These are phyloP conservation scores for Periophthalmus magnuspinnatus DNA, from an alignment of 2,797 vertebrate species.

Conservation along the genomic window DNA sequence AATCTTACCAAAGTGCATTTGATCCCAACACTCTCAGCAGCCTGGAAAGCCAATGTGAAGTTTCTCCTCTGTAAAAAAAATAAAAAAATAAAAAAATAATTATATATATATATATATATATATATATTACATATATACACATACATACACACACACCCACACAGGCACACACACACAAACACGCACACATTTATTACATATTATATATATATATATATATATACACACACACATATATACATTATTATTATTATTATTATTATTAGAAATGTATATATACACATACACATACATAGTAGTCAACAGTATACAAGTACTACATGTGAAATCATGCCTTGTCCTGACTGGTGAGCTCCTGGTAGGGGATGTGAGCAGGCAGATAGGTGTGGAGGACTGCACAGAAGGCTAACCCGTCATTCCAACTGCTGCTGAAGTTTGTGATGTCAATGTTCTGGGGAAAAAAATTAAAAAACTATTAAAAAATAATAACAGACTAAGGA, in stretches of 20 bases:
- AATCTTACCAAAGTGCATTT: constrained; percentile 94
- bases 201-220: no score
- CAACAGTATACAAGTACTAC: not conserved
- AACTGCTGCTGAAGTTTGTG: constrained; percentile 99
- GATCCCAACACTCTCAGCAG: constrained; percentile 96
- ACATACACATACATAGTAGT: no score
- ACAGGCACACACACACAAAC: no score
- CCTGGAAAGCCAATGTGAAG: constrained; percentile 96
- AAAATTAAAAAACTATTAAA: not conserved
- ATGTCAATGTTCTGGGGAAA: constrained; percentile 91
- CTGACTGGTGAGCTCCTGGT: constrained; percentile 90
- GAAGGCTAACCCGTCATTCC: constrained; percentile 96
- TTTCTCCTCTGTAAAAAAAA: constrained; percentile 97
- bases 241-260: no score
- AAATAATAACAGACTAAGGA: no score
- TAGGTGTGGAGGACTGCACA: constrained; percentile 96
- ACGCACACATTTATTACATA: no score
- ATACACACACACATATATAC: no score
- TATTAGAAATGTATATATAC: no score
- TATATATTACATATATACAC: no score
- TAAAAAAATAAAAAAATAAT: no score
- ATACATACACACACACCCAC: no score
- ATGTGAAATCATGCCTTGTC: constrained; percentile 81
- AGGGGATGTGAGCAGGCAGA: constrained; percentile 94
- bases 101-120: no score